phyloP scores from a whole-genome alignment of 2,113 vertebrate genomes.

The Pelmatolapia mariae region DNA sequence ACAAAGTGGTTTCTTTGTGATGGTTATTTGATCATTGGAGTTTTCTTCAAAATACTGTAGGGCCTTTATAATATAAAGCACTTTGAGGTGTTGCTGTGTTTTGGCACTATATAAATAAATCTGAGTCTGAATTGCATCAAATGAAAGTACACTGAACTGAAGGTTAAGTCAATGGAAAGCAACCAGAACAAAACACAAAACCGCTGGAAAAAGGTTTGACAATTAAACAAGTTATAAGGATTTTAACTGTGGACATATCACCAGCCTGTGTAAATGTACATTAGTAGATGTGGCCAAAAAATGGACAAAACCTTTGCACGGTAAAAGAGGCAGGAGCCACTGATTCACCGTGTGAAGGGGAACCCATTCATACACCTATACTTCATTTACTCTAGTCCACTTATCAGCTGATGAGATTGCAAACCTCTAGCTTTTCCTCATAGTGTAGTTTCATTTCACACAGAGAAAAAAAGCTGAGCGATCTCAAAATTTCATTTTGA shows the following conservation, averaged over 20 bases:
- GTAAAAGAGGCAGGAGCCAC: not conserved
- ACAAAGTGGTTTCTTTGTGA: not conserved
- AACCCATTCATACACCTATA: not conserved
- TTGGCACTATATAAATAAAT: not conserved
- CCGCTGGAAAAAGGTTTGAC: not conserved
- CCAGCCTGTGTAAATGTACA: not conserved
- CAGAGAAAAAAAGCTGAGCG: too few relatives aligned
- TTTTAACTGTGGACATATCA: not conserved
- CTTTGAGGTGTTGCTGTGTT: not conserved
- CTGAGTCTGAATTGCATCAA: not conserved
- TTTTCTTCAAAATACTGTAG: not conserved
- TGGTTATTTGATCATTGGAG: not conserved
- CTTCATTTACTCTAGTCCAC: not conserved
- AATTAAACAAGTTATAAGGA: not conserved
- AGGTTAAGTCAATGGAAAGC: not conserved
- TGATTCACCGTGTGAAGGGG: fast-evolving
- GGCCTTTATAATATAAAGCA: not conserved
- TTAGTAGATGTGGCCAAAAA: not conserved
- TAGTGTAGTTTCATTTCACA: too few relatives aligned
- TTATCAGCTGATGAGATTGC: not conserved
- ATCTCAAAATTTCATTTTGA: not conserved
- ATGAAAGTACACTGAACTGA: not conserved
- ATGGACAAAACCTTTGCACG: not conserved
- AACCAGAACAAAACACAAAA: not conserved
- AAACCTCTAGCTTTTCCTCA: too few relatives aligned